Percentiles rank a stretch among this genome's conserved stretches.
Evolutionary conservation across 2,888 invertebrate genomes (phyloP).

Genomic region (Euphydryas editha): DNA sequence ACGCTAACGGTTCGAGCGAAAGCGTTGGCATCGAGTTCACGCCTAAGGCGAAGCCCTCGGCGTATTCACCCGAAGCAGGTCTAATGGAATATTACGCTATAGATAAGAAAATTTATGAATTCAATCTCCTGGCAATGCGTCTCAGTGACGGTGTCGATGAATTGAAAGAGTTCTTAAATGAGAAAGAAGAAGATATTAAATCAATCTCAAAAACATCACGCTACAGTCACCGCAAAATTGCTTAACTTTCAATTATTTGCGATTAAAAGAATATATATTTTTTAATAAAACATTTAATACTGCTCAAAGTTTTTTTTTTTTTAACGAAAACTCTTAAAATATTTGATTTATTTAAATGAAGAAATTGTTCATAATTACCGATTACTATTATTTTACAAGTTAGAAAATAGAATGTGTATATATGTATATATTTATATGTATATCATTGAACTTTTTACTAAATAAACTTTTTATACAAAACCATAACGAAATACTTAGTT

Average conservation of each 20-base stretch:
- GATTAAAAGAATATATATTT: no score
- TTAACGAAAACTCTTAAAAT: no score
- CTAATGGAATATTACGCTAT: constrained; percentile 61
- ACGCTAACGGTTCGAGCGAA: constrained; percentile 57
- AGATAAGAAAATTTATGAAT: constrained; percentile 68
- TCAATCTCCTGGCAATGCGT: constrained; percentile 50
- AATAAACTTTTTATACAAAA: no score
- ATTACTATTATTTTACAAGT: no score
- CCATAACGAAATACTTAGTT: no score
- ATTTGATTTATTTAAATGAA: no score
- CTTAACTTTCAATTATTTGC: background rate
- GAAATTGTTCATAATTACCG: no score
- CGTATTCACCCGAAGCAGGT: constrained; percentile 58
- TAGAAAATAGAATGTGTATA: no score
- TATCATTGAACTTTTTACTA: no score
- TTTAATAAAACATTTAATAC: background rate
- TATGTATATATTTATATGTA: no score
- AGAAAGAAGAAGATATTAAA: constrained; percentile 50
- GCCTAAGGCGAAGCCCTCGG: constrained; percentile 52
- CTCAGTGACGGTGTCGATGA: constrained; percentile 44
- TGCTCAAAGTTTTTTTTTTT: background rate
- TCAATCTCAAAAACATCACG: constrained; percentile 2
- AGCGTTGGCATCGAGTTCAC: constrained; percentile 46
- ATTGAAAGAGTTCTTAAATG: constrained; percentile 47
- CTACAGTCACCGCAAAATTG: background rate